A percentile compares a stretch with the other conserved stretches of the same genome.
Conservation (phyloP, 2,797 vertebrate species). For the Enteromius trimaculatus region DNA sequence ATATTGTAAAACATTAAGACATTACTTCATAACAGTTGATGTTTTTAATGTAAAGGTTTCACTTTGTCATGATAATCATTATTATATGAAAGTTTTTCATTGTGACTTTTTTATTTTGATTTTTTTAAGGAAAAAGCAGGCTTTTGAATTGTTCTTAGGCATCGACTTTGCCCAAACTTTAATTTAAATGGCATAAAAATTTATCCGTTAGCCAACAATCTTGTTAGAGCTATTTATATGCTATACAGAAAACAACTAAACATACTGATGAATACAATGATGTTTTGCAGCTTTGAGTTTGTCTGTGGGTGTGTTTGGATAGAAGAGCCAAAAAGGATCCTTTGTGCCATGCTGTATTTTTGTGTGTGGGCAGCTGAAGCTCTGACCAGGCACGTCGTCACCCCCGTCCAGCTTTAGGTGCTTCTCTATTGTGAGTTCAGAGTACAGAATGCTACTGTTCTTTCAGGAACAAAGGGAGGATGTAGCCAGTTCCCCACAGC, state of each 20-base stretch:
- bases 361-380: constrained; percentile 43
- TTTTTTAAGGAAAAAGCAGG: neutral
- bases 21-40: neutral
- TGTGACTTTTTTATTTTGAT: neutral
- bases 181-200: neutral
- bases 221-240: neutral
- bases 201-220: neutral
- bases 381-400: constrained; percentile 47
- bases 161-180: neutral
- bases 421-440: constrained; percentile 35
- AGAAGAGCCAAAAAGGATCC: constrained; percentile 37
- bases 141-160: neutral
- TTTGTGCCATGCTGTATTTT: constrained; percentile 32
- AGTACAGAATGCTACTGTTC: constrained; percentile 40
- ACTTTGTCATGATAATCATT: neutral
- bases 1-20: neutral
- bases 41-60: neutral
- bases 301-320: constrained; percentile 42
- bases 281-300: constrained; percentile 4
- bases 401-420: constrained; percentile 45
- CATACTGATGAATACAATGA: neutral
- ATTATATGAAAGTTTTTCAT: neutral
- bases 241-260: neutral
- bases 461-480: constrained; percentile 48
- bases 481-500: constrained; percentile 26